These are phyloP conservation scores for Phoenicopterus ruber DNA, from an alignment of 2,113 vertebrate genomes.

Conservation along the genomic window DNA sequence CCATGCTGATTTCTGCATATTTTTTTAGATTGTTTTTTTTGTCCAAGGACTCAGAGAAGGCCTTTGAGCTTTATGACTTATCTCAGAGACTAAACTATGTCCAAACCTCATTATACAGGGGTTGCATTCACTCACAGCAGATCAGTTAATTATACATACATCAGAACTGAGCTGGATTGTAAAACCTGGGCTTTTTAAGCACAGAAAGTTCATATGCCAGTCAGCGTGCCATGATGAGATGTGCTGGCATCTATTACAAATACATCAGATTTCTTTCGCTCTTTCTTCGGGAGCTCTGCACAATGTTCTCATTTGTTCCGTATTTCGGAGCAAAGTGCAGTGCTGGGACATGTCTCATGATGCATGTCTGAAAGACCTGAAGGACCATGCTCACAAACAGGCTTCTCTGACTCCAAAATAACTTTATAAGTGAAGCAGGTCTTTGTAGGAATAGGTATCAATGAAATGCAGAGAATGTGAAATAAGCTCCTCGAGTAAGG, in stretches of 20 bases:
- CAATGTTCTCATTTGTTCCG: not conserved
- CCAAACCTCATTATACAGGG: not conserved
- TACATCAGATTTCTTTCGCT: not conserved
- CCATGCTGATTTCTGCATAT: fast-evolving
- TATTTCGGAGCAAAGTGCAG: not conserved
- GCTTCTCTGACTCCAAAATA: not conserved
- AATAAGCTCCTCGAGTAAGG: not conserved
- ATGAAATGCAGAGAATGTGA: not conserved
- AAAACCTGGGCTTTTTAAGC: not conserved
- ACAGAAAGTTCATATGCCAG: not conserved
- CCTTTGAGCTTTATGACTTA: not conserved
- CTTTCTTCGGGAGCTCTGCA: not conserved
- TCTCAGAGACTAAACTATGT: not conserved
- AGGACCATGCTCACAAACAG: not conserved
- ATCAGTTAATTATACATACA: not conserved
- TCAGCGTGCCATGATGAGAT: not conserved
- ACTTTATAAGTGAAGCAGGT: not conserved
- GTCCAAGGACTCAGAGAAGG: not conserved
- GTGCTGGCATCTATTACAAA: not conserved
- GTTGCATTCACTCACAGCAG: not conserved
- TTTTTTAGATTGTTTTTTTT: not conserved
- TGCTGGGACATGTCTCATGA: not conserved
- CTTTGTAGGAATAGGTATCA: not conserved
- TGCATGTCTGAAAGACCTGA: not conserved
- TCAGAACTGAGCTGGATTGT: not conserved